Evolutionary conservation across 2,888 invertebrate genomes (phyloP).

Genomic region (Drosophila subsilvestris): DNA sequence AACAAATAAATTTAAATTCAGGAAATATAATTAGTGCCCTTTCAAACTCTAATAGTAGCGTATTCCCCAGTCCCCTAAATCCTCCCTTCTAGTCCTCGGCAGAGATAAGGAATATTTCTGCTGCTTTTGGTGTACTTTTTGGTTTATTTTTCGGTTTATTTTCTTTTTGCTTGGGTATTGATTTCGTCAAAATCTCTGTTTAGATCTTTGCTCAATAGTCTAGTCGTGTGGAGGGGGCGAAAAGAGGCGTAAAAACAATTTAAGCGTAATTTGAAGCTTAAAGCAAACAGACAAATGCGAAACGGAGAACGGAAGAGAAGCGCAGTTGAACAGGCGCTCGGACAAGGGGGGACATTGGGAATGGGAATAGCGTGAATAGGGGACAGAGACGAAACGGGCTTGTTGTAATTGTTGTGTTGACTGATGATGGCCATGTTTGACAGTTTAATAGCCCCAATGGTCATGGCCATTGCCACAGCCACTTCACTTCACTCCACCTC

Average conservation of each 20-base stretch:
- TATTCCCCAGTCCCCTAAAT: neutral
- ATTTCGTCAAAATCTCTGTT: conserved; percentile 53
- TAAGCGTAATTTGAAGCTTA: conserved; percentile 73
- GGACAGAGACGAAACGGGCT: neutral
- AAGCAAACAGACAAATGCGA: conserved; percentile 65
- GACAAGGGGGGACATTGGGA: conserved; percentile 14
- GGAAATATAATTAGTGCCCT: neutral
- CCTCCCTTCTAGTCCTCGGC: neutral
- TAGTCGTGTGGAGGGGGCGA: conserved; percentile 2
- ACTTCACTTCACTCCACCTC: neutral
- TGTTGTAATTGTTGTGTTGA: conserved; percentile 49
- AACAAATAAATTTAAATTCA: neutral
- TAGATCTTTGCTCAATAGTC: conserved; percentile 46
- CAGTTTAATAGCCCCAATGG: conserved; percentile 65
- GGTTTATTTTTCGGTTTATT: conserved; percentile 4
- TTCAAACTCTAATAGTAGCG: neutral
- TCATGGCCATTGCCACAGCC: conserved; percentile 27
- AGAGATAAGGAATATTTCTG: neutral
- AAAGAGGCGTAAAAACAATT: conserved; percentile 72
- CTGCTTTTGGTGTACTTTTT: neutral
- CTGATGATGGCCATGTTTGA: conserved; percentile 65
- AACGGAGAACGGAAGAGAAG: conserved; percentile 7
- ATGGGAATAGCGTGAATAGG: neutral
- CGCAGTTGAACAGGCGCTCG: neutral
- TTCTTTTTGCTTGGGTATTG: conserved; percentile 21